Evolutionary conservation across 1,140 invertebrate species (phyloP).

Genomic region (Mizuhopecten yessoensis): DNA sequence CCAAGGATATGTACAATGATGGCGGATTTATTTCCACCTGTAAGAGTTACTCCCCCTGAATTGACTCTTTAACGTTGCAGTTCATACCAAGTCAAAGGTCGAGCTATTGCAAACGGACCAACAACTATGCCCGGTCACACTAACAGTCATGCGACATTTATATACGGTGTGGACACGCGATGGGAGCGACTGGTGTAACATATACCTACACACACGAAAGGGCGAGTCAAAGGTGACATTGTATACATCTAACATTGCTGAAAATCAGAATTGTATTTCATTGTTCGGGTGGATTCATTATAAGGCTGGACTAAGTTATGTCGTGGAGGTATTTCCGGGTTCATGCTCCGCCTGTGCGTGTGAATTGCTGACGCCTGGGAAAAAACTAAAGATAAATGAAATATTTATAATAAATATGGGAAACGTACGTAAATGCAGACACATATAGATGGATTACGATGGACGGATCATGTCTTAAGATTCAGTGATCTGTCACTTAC

Average conservation of each 20-base stretch:
- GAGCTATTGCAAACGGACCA: neutral
- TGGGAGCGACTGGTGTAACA: neutral
- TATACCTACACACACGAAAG: neutral
- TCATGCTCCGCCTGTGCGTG: neutral
- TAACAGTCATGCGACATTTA: neutral
- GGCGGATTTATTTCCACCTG: too few species aligned
- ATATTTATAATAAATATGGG: too few species aligned
- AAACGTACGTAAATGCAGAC: too few species aligned
- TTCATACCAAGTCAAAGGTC: neutral
- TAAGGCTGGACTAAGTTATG: neutral
- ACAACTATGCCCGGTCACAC: neutral
- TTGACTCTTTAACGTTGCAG: neutral
- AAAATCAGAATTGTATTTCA: neutral
- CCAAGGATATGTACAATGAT: too few species aligned
- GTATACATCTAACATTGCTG: neutral
- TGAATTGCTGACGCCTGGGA: neutral
- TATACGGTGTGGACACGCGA: neutral
- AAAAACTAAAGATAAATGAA: neutral
- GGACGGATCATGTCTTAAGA: too few species aligned
- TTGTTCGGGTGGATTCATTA: neutral
- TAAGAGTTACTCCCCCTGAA: too few species aligned
- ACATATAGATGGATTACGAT: too few species aligned
- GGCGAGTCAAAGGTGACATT: constrained; percentile 6
- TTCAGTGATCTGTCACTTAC: too few species aligned
- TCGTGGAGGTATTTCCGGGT: neutral